These are phyloP conservation scores for Echinarachnius parma DNA, from an alignment of 53 echinoderm and acorn worm genomes.

Conservation along the genomic window DNA sequence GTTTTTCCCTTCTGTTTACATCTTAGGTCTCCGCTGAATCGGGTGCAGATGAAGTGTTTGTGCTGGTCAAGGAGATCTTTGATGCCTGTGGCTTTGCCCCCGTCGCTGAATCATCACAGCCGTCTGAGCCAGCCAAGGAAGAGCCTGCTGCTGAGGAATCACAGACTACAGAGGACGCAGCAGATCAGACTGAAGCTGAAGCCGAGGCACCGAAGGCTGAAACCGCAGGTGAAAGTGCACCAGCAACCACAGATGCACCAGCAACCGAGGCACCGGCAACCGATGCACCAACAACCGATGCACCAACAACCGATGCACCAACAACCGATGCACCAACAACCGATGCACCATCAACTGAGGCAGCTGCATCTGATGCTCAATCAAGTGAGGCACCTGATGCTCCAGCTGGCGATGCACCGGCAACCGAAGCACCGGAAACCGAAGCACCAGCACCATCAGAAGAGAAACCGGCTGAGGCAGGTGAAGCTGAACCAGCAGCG, in stretches of 20 bases:
- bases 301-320: not conserved
- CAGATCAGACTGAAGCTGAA: no score
- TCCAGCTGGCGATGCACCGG: slow-evolving; percentile 10
- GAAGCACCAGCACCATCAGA: slow-evolving; percentile 56
- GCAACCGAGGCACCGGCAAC: slow-evolving; percentile 7
- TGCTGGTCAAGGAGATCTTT: slow-evolving; percentile 61
- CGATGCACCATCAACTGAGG: slow-evolving; percentile 16
- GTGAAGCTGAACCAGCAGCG: slow-evolving; percentile 50
- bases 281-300: not conserved
- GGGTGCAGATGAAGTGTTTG: slow-evolving; percentile 70
- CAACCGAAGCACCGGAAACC: slow-evolving; percentile 32
- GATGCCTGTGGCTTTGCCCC: slow-evolving; percentile 58
- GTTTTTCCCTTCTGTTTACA: no score
- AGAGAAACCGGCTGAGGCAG: slow-evolving; percentile 58
- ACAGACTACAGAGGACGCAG: no score
- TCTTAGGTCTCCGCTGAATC: slow-evolving; percentile 86
- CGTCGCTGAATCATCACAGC: no score
- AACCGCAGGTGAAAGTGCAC: not conserved
- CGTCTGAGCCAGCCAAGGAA: no score
- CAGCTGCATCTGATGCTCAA: slow-evolving; percentile 49
- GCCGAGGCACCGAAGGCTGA: slow-evolving; percentile 1
- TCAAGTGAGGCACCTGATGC: slow-evolving; percentile 9
- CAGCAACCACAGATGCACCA: no score
- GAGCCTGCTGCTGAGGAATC: no score
- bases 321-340: slow-evolving; percentile 6